Base-by-base conservation (phyloP, 2,113 vertebrate species). In the Thomomys bottae region DNA sequence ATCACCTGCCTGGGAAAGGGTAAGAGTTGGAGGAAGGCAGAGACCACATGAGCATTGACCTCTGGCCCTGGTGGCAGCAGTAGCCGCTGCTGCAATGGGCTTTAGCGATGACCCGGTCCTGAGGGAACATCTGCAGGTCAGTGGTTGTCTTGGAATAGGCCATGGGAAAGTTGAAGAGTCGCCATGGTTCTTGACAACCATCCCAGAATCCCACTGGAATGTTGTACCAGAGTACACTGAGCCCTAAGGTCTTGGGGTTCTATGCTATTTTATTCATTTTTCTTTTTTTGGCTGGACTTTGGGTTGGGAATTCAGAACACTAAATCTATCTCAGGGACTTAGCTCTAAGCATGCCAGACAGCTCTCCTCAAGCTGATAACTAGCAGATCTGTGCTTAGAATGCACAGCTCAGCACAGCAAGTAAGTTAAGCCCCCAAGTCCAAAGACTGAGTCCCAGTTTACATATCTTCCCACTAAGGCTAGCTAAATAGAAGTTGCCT, bases 81-180 rank as follows among this genome's bases (percentile, higher is more conserved):
- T 66, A 59, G 42, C 83, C 70, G 79, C 90, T 81, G 30, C 67
- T 78, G n/a, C 3, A 17, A 86, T 30, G 45, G 61, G 40, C 67
- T 71, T 92, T 71, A 4, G 2, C 72, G 23, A 4, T 49, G 90
- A 40, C 76, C 88, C 17, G 0, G 63, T 90, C 91, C 83, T 93
- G 28, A 17, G 92, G 92, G 79, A 96, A 54, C 93, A 95, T 95
- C 88, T 87, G 84, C 45, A 92, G 64, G 77, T 77, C 68, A 36
- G 83, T 57, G 86, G 92, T 86, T 95, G 79, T 92, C 88, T 96
- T 95, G 94, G 87, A 96, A 93, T 86, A 80, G 80, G 90, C 86
- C 96, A 95, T 97, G 96, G 94, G 96, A 96, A 97, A 96, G 94
- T 96, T 84, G 86, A 87, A 84, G 67, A 93, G 88, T 89, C 94